Conservation (phyloP, 2,888 invertebrate species). For the Sesia bembeciformis region DNA sequence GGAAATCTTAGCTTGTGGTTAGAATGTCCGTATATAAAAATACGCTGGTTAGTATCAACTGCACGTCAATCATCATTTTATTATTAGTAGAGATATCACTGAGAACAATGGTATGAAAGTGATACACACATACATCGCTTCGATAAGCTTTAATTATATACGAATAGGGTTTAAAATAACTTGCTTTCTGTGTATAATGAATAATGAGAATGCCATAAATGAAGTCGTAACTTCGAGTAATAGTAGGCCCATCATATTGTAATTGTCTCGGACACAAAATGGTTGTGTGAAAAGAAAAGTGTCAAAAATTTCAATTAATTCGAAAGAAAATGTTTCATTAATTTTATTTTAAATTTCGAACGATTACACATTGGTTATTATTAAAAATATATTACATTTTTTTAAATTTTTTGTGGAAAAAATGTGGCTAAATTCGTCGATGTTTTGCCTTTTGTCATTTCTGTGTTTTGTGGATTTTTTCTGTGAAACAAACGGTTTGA, state of each 20-base stretch:
- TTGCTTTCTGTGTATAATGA: not conserved
- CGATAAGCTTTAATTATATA: not conserved
- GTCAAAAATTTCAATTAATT: not conserved
- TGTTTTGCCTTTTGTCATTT: conserved; percentile 1
- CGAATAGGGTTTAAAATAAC: not conserved
- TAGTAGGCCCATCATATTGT: conserved; percentile 20
- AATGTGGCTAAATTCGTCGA: not conserved
- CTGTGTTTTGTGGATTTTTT: conserved; percentile 4
- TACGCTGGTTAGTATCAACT: too few relatives aligned
- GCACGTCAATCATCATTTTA: not conserved
- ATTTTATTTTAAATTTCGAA: not conserved
- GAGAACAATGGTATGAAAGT: conserved; percentile 1
- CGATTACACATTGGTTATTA: too few relatives aligned
- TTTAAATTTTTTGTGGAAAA: not conserved
- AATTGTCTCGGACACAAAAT: conserved; percentile 16
- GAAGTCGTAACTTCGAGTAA: conserved; percentile 12
- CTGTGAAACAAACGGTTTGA: conserved; percentile 13
- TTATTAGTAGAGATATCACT: not conserved
- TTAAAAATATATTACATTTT: not conserved
- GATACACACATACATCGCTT: not conserved
- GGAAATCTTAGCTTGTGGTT: too few relatives aligned
- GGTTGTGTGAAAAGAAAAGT: conserved; percentile 14
- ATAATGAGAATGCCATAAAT: not conserved
- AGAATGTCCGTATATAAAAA: too few relatives aligned
- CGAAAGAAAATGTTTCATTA: not conserved